phyloP scores from a whole-genome alignment of 2,113 vertebrate genomes.

The Trematocara unimaculatum region DNA sequence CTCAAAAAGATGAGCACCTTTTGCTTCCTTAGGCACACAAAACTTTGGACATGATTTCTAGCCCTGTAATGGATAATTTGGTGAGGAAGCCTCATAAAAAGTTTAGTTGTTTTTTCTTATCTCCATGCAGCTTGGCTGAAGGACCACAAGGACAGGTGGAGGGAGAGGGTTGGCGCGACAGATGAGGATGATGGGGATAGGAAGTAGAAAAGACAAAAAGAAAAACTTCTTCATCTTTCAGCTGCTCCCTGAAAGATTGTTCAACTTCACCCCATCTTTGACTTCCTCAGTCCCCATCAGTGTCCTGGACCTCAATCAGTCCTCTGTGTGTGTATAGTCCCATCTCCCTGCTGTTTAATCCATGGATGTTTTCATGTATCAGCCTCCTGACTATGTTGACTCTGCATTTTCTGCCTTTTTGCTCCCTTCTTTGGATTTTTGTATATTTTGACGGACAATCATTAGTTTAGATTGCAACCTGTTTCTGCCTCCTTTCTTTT shows the following conservation, averaged over 20 bases:
- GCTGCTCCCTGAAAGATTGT: not conserved
- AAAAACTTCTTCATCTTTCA: not conserved
- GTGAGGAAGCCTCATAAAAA: not conserved
- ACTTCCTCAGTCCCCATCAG: not conserved
- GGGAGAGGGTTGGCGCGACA: not conserved
- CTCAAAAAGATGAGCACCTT: not conserved
- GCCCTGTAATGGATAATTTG: not conserved
- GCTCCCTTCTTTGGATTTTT: not conserved
- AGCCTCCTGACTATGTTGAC: not conserved
- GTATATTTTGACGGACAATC: not conserved
- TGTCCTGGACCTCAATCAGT: not conserved
- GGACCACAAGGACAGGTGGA: not conserved
- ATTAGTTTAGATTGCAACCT: not conserved
- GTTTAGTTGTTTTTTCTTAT: not conserved
- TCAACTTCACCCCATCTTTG: not conserved
- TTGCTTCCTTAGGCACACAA: not conserved
- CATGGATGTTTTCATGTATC: not conserved
- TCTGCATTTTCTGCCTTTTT: not conserved
- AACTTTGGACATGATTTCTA: not conserved
- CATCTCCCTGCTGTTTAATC: not conserved
- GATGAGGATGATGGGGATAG: not conserved
- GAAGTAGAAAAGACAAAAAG: not conserved
- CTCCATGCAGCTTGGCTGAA: not conserved
- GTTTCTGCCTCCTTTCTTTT: not conserved
- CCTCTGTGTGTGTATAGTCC: not conserved